Evolutionary conservation across 2,797 vertebrate genomes (phyloP).

Genomic region (Alcedo quadribrachys): DNA sequence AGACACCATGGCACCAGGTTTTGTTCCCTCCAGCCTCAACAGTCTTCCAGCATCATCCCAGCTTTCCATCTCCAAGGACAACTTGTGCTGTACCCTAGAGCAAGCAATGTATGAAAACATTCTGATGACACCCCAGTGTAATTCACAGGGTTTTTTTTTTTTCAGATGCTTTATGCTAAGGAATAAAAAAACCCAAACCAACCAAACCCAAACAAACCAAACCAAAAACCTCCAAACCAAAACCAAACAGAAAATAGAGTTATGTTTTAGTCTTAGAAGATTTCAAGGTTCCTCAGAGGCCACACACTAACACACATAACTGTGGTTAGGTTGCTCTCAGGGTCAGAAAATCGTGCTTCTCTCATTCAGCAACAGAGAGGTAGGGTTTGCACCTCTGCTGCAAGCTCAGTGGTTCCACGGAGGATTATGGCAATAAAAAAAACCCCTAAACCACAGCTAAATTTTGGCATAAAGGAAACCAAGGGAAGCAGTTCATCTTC

Average conservation of each 20-base stretch:
- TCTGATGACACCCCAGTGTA: neutral
- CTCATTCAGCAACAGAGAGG: neutral
- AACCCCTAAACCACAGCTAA: neutral
- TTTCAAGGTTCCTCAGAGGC: neutral
- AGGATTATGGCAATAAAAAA: neutral
- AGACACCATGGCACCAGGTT: slow-evolving; percentile 1
- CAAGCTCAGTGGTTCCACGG: neutral
- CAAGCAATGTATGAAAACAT: neutral
- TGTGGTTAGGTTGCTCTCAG: neutral
- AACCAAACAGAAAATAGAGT: neutral
- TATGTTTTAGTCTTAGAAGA: neutral
- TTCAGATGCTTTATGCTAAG: neutral
- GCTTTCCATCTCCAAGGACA: neutral
- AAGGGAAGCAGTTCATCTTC: neutral
- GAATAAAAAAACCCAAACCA: neutral
- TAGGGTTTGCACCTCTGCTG: neutral
- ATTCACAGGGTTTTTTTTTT: accelerated
- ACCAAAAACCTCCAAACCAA: neutral
- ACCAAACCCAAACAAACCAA: neutral
- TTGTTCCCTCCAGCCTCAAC: slow-evolving; percentile 1
- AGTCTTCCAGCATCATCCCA: neutral
- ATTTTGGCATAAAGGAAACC: neutral
- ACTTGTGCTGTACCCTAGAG: neutral
- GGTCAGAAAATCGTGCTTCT: neutral
- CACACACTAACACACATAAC: neutral